Conservation (phyloP, 1,140 invertebrate species). For the Yoshiicerus persimilis region DNA sequence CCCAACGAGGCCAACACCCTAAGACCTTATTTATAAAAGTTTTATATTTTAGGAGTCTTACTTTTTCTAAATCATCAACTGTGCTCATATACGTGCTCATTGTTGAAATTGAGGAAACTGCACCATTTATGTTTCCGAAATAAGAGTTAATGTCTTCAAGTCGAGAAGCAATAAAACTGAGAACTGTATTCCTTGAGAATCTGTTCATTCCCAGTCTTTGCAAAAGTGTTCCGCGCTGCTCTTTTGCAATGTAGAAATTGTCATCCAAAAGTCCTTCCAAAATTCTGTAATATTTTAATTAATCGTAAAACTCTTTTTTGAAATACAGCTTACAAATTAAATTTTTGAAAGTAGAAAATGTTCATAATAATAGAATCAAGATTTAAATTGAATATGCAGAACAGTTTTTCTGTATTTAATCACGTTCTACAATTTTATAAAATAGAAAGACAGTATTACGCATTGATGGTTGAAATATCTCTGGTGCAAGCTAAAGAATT, state of each 20-base stretch:
- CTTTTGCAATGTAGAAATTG: not conserved
- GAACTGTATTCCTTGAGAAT: not conserved
- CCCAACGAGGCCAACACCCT: not conserved
- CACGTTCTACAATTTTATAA: not conserved
- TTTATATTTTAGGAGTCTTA: not conserved
- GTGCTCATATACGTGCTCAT: not conserved
- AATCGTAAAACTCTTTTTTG: not conserved
- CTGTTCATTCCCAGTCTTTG: not conserved
- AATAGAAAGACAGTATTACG: not conserved
- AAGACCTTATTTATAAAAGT: too few relatives aligned
- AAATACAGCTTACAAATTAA: not conserved
- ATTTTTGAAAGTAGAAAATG: too few relatives aligned
- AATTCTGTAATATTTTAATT: not conserved
- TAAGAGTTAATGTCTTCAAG: not conserved
- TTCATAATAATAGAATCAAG: too few relatives aligned
- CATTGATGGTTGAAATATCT: not conserved
- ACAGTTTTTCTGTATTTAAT: not conserved
- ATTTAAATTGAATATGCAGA: not conserved
- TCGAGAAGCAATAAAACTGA: not conserved
- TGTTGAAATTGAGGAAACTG: not conserved
- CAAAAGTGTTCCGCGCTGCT: not conserved
- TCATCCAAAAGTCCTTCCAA: not conserved
- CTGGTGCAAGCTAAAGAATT: constrained; percentile 23
- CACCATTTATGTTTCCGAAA: not conserved
- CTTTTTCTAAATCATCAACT: not conserved